Evolutionary conservation across 1,140 invertebrate genomes (phyloP), one percentile per base, ranked within the genome.

Genomic region (Mizuhopecten yessoensis): DNA sequence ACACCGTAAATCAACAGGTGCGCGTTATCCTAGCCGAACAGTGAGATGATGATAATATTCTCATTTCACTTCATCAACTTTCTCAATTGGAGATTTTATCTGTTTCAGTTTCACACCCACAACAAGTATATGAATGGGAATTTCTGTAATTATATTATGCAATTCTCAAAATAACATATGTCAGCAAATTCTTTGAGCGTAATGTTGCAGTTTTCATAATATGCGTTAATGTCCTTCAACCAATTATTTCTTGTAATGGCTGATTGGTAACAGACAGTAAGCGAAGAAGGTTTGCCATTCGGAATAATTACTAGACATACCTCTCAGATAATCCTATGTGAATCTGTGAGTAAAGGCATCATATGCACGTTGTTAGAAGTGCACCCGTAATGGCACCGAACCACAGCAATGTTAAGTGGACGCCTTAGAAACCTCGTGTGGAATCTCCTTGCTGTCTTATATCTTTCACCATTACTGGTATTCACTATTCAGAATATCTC

Each of bases 1-100:
- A 75, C 57, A n/a, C n/a, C 57, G n/a, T 75, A 75, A 75, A 75
- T 75, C 57, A 75, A n/a, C 57, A 75, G 57, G 57, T 75, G 57
- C 29, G n/a, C 57, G 57, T n/a, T 75, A 75, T 75, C 57, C 5
- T 75, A 75, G n/a, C 57, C 11, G n/a, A 75, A 45, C 42, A 45
- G 42, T 45, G 42, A 45, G 42, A 29, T 29, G n/a, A 13, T 29
- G 57, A 75, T 75, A 75, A 13, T 29, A n/a, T n/a, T n/a, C 23
- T 29, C 23, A 29, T 75, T 75, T 75, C 57, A 29, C 57, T 75
- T 75, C n/a, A 75, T 29, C 57, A 75, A 75, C 20, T 57, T 57
- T 17, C 45, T 57, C 45, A 57, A 57, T 57, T 23, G 20, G 17
- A 23, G 23, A 20, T 23, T 15, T 57, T 57, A 57, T 75, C 57